A percentile compares a stretch with the other conserved stretches of the same genome.
Evolutionary conservation across 2,113 vertebrate species (phyloP).

Genomic region (Trichomycterus rosablanca): DNA sequence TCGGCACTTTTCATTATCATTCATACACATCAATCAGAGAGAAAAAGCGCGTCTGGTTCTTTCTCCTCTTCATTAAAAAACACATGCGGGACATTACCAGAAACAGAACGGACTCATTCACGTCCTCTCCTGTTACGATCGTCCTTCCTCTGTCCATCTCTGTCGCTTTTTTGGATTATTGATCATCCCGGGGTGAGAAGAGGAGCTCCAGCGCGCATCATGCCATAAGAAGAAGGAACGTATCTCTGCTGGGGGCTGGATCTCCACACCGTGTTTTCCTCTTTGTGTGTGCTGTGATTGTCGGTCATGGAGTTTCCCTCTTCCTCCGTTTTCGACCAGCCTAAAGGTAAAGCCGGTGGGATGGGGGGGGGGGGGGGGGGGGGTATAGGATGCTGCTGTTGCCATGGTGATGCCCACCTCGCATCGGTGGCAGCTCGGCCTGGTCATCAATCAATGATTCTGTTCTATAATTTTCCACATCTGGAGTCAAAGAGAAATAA

Average conservation of each 20-base stretch:
- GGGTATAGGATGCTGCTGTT: conserved; percentile 40
- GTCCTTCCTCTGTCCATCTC: neutral
- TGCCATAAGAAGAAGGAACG: no score
- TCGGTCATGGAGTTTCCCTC: conserved; percentile 79
- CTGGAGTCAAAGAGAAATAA: no score
- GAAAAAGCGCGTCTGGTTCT: conserved; percentile 24
- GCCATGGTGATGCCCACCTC: conserved; percentile 49
- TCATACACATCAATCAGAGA: conserved; percentile 45
- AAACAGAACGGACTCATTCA: neutral
- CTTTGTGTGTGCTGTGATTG: neutral
- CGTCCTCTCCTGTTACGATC: neutral
- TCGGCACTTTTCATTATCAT: conserved; percentile 51
- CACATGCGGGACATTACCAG: neutral
- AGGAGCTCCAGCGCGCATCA: conserved; percentile 11
- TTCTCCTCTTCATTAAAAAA: conserved; percentile 14
- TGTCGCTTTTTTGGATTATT: neutral
- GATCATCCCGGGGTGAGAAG: neutral
- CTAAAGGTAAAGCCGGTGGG: conserved; percentile 73
- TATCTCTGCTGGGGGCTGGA: neutral
- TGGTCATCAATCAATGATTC: conserved; percentile 3
- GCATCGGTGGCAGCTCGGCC: conserved; percentile 13
- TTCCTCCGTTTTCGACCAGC: conserved; percentile 79
- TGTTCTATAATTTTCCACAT: no score
- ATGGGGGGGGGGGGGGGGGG: neutral
- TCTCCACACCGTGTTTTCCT: neutral